A percentile compares a stretch with the other conserved stretches of the same genome.
Evolutionary conservation across 2,888 invertebrate species (phyloP).

Genomic region (Ectemnius continuus): DNA sequence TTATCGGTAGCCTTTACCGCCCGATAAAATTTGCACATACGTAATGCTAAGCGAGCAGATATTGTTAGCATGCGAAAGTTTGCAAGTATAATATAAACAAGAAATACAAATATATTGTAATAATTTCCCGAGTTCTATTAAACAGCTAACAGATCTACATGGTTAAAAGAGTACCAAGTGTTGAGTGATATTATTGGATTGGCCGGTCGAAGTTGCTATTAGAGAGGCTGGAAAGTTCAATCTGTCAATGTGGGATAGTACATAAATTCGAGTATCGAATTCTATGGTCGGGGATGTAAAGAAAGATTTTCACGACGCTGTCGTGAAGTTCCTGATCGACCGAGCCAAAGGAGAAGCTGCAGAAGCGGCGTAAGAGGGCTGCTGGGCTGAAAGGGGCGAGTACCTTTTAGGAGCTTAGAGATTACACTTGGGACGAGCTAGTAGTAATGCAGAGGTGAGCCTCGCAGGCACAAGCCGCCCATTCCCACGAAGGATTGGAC

Average conservation of each 20-base stretch:
- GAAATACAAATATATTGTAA: too few species aligned
- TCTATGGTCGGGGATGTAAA: background rate
- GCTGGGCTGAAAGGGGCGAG: conserved; percentile 66
- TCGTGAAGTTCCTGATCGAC: conserved; percentile 27
- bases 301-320: conserved; percentile 4
- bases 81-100: too few species aligned
- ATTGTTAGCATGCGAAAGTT: too few species aligned
- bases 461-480: conserved; percentile 68
- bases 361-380: conserved; percentile 48
- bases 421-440: conserved; percentile 72
- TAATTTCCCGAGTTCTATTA: too few species aligned
- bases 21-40: conserved; percentile 50
- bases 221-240: too few species aligned
- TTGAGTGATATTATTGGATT: too few species aligned
- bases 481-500: conserved; percentile 76
- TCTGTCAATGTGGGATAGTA: too few species aligned
- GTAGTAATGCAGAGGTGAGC: conserved; percentile 68
- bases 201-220: too few species aligned
- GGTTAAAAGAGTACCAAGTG: too few species aligned
- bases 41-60: background rate
- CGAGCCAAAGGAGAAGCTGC: conserved; percentile 44
- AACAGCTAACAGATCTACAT: too few species aligned
- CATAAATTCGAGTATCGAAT: too few species aligned
- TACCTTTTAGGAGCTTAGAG: conserved; percentile 76
- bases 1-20: conserved; percentile 54